A percentile compares a stretch with the other conserved stretches of the same genome.
phyloP scores from a whole-genome alignment of 2,888 invertebrate genomes.

The Acanthococcus lagerstroemiae region DNA sequence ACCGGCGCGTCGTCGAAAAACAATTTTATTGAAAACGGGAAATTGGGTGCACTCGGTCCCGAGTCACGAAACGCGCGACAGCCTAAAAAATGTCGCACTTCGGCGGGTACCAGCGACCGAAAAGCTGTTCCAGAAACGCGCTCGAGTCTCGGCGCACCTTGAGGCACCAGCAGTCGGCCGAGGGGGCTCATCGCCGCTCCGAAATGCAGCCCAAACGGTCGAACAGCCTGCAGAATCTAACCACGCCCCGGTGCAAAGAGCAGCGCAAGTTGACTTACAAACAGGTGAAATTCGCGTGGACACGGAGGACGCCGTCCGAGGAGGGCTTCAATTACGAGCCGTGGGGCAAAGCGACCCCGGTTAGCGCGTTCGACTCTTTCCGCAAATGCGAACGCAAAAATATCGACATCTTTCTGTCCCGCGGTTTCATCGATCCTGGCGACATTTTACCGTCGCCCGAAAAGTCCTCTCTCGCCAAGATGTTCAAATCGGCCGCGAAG shows the following conservation, averaged over 20 bases:
- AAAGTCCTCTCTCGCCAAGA: no score
- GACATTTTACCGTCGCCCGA: not conserved
- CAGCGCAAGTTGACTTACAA: not conserved
- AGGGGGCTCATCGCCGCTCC: not conserved
- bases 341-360: no score
- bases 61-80: not conserved
- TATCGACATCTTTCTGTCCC: constrained; percentile 7
- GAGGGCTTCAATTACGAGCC: no score
- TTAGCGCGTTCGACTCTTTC: no score
- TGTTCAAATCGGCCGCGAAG: no score
- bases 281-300: constrained; percentile 5
- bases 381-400: constrained; percentile 10
- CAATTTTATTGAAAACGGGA: no score
- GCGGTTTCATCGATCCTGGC: constrained; percentile 8
- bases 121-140: not conserved
- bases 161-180: not conserved
- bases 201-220: constrained; percentile 3
- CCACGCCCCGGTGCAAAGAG: not conserved
- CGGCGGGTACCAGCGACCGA: not conserved
- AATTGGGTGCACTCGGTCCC: no score
- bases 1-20: no score
- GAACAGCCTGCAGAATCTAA: constrained; percentile 6
- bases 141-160: not conserved
- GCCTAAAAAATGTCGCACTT: not conserved
- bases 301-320: not conserved